A percentile compares a stretch with the other conserved stretches of the same genome.
Evolutionary conservation across 2,113 vertebrate species (phyloP).

Genomic region (Sciurus niger): DNA sequence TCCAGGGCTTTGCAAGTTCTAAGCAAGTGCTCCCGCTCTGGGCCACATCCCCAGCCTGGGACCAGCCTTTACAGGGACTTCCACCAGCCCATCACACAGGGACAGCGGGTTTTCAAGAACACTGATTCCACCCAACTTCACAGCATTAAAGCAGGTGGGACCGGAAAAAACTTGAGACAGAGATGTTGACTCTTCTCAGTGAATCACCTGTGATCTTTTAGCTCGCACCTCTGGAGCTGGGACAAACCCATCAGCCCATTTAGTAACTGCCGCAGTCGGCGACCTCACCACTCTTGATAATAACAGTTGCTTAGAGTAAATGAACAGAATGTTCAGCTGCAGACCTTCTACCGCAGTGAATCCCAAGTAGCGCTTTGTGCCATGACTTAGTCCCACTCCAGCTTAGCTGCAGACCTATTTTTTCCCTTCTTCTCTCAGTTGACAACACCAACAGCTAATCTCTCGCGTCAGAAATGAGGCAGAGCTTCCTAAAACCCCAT

Average conservation of each 20-base stretch:
- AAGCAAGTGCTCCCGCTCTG: neutral
- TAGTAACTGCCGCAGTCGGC: neutral
- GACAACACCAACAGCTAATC: neutral
- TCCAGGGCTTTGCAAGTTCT: too few relatives aligned
- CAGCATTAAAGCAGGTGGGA: rapidly evolving
- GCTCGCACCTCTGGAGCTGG: too few relatives aligned
- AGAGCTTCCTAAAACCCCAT: rapidly evolving
- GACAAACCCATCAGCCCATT: neutral
- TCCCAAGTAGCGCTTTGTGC: neutral
- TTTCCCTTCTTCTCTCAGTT: neutral
- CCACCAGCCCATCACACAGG: neutral
- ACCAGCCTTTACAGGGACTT: neutral
- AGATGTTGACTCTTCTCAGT: neutral
- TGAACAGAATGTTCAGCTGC: neutral
- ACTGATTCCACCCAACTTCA: rapidly evolving
- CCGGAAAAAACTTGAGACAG: neutral
- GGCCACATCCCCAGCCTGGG: too few relatives aligned
- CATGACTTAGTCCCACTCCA: neutral
- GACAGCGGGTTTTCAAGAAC: rapidly evolving
- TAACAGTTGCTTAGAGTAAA: neutral
- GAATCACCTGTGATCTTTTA: neutral
- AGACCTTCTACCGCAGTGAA: neutral
- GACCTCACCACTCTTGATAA: neutral
- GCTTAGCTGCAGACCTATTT: neutral
- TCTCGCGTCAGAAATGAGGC: neutral